Evolutionary conservation across 2,797 vertebrate species (phyloP).

Genomic region (Pseudomugil tenellus): DNA sequence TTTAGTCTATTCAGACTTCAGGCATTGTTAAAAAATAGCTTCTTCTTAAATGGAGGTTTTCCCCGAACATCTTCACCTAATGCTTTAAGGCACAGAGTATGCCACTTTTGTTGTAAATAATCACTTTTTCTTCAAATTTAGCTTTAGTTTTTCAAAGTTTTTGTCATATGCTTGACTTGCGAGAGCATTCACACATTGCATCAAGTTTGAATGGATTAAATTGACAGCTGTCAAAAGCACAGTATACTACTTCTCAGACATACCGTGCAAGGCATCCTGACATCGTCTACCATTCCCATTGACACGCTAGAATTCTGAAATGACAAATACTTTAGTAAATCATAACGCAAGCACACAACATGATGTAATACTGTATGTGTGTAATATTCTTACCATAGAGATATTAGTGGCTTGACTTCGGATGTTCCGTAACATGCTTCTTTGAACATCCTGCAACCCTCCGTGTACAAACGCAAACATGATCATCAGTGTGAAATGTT

Average conservation of each 20-base stretch:
- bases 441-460: neutral
- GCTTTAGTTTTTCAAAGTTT: too few relatives aligned
- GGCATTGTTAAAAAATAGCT: neutral
- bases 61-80: too few relatives aligned
- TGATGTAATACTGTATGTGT: neutral
- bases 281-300: too few relatives aligned
- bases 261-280: neutral
- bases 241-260: conserved; percentile 15
- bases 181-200: neutral
- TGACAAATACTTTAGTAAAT: conserved; percentile 21
- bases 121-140: too few relatives aligned
- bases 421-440: rapidly evolving
- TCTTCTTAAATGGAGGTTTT: neutral
- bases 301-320: rapidly evolving
- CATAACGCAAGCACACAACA: neutral
- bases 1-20: neutral
- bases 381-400: conserved; percentile 39
- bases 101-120: neutral
- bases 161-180: neutral
- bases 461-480: neutral
- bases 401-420: rapidly evolving
- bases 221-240: conserved; percentile 4
- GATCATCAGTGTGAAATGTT: conserved; percentile 11
- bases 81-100: too few relatives aligned
- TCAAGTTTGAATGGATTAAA: neutral